Evolutionary conservation across 2,113 vertebrate genomes (phyloP).

Genomic region (Ursus arctos): DNA sequence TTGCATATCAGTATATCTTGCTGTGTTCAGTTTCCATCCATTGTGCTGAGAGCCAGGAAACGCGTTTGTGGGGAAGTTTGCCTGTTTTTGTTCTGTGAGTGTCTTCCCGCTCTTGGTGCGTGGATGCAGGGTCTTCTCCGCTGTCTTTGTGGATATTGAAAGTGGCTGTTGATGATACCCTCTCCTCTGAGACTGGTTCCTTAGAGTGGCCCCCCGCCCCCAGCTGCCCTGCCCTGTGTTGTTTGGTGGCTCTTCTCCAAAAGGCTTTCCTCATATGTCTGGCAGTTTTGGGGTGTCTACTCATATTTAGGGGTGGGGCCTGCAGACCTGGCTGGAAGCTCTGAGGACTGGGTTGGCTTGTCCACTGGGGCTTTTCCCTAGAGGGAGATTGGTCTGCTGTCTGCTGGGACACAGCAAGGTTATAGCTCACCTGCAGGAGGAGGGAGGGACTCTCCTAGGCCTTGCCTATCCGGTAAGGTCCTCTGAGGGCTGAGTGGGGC

Average conservation of each 20-base stretch:
- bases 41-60: not conserved
- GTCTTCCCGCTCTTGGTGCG: conserved; percentile 32
- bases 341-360: not conserved
- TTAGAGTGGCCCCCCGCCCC: not conserved
- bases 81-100: conserved; percentile 38
- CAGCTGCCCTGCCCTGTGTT: fast-evolving
- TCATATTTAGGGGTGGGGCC: not conserved
- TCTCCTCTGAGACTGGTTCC: not conserved
- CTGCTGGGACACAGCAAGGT: not conserved
- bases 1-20: not conserved
- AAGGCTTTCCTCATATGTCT: not conserved
- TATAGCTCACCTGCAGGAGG: not conserved
- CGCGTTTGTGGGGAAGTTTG: not conserved
- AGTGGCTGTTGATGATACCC: not conserved
- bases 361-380: not conserved
- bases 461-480: not conserved
- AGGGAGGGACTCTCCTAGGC: not conserved
- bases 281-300: no score
- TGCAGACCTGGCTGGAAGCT: not conserved
- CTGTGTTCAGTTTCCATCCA: not conserved
- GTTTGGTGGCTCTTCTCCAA: not conserved
- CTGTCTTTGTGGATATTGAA: conserved; percentile 3
- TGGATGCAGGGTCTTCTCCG: not conserved
- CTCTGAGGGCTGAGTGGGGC: not conserved
- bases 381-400: not conserved